phyloP scores from a whole-genome alignment of 30 jellyfish, hydroid and myxozoan species.

The Hydractinia symbiolongicarpus region DNA sequence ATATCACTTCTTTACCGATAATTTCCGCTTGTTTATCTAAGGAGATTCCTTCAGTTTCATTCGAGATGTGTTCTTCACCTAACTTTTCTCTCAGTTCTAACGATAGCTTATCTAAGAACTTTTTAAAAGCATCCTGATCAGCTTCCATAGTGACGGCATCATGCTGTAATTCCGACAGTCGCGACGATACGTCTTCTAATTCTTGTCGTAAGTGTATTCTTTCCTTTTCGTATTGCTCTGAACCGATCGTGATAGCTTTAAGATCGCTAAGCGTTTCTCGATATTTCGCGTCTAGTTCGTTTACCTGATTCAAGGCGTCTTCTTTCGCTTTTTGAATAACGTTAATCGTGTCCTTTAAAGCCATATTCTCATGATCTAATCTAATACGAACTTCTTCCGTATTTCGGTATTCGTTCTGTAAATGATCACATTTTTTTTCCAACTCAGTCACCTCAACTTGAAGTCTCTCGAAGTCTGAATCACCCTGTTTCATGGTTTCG shows the following conservation, averaged over 20 bases:
- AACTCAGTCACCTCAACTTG: slow-evolving; percentile 51
- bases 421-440: slow-evolving; percentile 49
- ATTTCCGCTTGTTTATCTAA: slow-evolving; percentile 84
- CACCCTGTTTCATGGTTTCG: slow-evolving; percentile 31
- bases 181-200: slow-evolving; percentile 58
- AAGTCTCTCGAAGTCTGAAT: slow-evolving; percentile 24
- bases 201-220: slow-evolving; percentile 37
- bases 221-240: slow-evolving; percentile 45
- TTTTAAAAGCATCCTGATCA: slow-evolving; percentile 76
- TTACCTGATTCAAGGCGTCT: slow-evolving; percentile 59
- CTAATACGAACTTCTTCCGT: slow-evolving; percentile 57
- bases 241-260: slow-evolving; percentile 28
- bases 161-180: slow-evolving; percentile 61
- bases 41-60: slow-evolving; percentile 75
- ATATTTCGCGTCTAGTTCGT: slow-evolving; percentile 57
- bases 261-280: slow-evolving; percentile 66
- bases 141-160: slow-evolving; percentile 79
- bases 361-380: slow-evolving; percentile 77
- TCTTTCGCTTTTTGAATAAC: slow-evolving; percentile 67
- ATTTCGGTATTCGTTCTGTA: slow-evolving; percentile 45
- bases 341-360: slow-evolving; percentile 50
- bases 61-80: slow-evolving; percentile 90
- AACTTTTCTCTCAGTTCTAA: slow-evolving; percentile 88
- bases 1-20: slow-evolving; percentile 76
- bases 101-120: slow-evolving; percentile 83